Evolutionary conservation across 2,888 invertebrate genomes (phyloP), one percentile per base, ranked within the genome.

Genomic region (Chesias legatella): DNA sequence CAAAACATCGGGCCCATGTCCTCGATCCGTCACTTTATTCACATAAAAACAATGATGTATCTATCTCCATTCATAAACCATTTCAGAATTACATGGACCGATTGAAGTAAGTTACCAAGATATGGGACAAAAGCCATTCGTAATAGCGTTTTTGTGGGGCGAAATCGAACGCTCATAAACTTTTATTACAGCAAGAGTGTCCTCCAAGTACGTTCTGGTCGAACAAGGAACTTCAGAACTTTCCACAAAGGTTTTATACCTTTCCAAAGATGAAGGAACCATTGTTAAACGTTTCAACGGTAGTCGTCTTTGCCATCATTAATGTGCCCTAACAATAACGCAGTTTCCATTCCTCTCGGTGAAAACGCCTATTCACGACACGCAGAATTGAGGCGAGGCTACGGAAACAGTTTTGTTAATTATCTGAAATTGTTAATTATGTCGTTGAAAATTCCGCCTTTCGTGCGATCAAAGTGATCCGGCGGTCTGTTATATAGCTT

Each of bases 201-300:
- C 39, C 24, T 48, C 33, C 21, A 43, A 36, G 37, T 30, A 37
- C 26, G 39, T 46, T 48, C 33, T 41, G 28, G 43, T 44, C 33
- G 35, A 35, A 44, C 39, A 43, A 38, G 38, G 27, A 43, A 33
- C 47, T 54, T 44, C 48, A 51, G 50, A 64, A 69, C 53, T 66
- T 65, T 44, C 48, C 50, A 64, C 64, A 67, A 67, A 64, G 51
- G 56, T 53, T 63, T 58, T 50, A 39, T 58, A 58, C 49, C 41
- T 59, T 53, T 48, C 41, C 46, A 45, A 50, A 55, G 53, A 48
- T 46, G 51, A 52, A 52, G 38, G 38, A 48, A 48, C 45, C 45
- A 48, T 63, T 60, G 58, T 65, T 56, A 37, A 44, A 38, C 33
- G 36, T 37, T 50, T 50, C 49, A 23, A 32, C 46, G 34, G 39